Evolutionary conservation across 2,888 invertebrate species (phyloP).

Genomic region (Melanchra persicariae): DNA sequence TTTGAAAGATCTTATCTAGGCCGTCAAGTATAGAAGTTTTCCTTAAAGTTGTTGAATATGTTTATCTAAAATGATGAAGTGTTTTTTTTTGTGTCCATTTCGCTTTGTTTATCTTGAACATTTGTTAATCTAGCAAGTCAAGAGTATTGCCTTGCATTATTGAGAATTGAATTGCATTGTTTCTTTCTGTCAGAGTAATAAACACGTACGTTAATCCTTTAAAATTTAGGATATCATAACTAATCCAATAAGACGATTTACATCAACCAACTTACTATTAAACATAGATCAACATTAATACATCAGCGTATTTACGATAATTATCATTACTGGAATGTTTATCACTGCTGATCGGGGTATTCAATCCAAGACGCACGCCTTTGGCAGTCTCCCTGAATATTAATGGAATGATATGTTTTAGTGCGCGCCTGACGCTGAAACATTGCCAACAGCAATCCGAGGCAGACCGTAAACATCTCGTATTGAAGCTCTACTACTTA

Average conservation of each 20-base stretch:
- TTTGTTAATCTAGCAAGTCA: not conserved
- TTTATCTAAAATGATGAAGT: conserved; percentile 1
- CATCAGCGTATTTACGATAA: conserved; percentile 57
- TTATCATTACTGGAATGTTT: conserved; percentile 53
- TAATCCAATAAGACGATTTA: conserved; percentile 4
- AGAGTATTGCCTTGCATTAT: too few species aligned
- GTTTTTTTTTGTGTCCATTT: not conserved
- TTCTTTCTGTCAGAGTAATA: not conserved
- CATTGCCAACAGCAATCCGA: conserved; percentile 80
- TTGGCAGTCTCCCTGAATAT: conserved; percentile 82
- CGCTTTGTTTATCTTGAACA: conserved; percentile 1
- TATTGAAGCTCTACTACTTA: conserved; percentile 39
- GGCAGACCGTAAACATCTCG: conserved; percentile 65
- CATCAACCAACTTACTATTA: conserved; percentile 39
- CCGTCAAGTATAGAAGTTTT: conserved; percentile 17
- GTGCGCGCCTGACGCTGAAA: conserved; percentile 78
- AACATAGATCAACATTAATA: conserved; percentile 34
- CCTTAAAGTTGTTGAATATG: conserved; percentile 13
- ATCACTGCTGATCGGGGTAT: conserved; percentile 67
- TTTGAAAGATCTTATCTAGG: conserved; percentile 37
- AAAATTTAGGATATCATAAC: not conserved
- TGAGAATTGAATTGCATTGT: too few species aligned
- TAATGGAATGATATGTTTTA: conserved; percentile 82
- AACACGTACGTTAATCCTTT: not conserved
- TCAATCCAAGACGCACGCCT: conserved; percentile 65